phyloP scores from a whole-genome alignment of 2,113 vertebrate genomes.

The Crotalus helleri region DNA sequence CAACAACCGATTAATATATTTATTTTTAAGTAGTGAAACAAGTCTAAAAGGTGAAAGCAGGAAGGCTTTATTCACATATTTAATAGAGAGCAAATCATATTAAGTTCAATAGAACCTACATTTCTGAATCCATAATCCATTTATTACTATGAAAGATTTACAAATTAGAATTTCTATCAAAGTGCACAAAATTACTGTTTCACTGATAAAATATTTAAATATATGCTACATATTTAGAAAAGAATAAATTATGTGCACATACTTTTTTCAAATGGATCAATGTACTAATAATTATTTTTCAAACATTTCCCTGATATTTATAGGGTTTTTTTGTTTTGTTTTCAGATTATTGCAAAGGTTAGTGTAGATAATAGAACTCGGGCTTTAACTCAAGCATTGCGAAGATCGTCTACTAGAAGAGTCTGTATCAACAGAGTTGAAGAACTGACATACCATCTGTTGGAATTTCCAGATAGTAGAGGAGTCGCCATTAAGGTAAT shows the following conservation, averaged over 20 bases:
- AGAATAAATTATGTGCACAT: background rate
- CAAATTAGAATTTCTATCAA: background rate
- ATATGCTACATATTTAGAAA: background rate
- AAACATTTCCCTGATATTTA: background rate
- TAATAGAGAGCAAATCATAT: background rate
- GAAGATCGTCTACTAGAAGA: slow-evolving; percentile 82
- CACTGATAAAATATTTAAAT: background rate
- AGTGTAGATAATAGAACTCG: slow-evolving; percentile 95
- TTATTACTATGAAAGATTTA: background rate
- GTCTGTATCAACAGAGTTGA: slow-evolving; percentile 91
- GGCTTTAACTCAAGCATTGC: slow-evolving; percentile 86
- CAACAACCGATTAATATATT: background rate
- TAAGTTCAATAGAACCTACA: background rate
- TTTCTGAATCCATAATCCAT: background rate
- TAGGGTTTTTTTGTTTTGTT: slow-evolving; percentile 12
- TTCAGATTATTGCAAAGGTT: slow-evolving; percentile 92
- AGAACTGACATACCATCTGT: slow-evolving; percentile 90
- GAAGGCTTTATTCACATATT: background rate
- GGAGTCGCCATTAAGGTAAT: slow-evolving; percentile 88
- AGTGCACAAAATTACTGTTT: background rate
- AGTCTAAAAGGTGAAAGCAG: background rate
- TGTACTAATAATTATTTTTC: background rate
- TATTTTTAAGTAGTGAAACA: background rate
- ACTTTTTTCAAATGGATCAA: background rate
- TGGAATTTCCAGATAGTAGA: slow-evolving; percentile 93